Conservation (phyloP, 2,888 invertebrate genomes). For the Acrocyrtus sp. region DNA sequence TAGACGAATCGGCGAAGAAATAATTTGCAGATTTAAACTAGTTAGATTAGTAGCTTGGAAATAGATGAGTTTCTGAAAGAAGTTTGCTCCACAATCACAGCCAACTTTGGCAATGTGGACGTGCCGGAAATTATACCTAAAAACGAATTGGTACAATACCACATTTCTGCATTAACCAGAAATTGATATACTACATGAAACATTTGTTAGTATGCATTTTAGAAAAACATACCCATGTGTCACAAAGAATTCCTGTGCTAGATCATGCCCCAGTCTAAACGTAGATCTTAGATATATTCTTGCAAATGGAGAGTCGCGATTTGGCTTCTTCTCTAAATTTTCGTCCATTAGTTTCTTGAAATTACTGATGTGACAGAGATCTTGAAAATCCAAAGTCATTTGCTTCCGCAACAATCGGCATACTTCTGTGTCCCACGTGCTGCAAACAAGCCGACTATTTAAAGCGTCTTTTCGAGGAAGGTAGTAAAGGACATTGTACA, state of each 20-base stretch:
- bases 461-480: constrained; percentile 31
- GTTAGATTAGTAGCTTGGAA: constrained; percentile 35
- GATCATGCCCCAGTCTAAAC: constrained; percentile 38
- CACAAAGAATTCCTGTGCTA: constrained; percentile 42
- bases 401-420: constrained; percentile 35
- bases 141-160: background rate
- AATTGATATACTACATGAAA: no score
- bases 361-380: constrained; percentile 40
- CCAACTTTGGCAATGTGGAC: constrained; percentile 40
- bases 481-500: constrained; percentile 25
- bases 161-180: no score
- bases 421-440: constrained; percentile 31
- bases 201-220: no score
- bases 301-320: constrained; percentile 33
- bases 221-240: constrained; percentile 49
- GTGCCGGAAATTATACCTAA: constrained; percentile 20
- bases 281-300: constrained; percentile 34
- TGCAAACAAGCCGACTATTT: constrained; percentile 34
- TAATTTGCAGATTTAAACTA: constrained; percentile 44
- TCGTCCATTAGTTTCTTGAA: constrained; percentile 42
- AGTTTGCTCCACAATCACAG: constrained; percentile 47
- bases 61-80: constrained; percentile 39
- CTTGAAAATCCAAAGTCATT: constrained; percentile 35
- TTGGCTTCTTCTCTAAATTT: constrained; percentile 15
- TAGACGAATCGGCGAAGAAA: constrained; percentile 36